phyloP scores from a whole-genome alignment of 2,888 invertebrate species.

The Dynastes hyllus region DNA sequence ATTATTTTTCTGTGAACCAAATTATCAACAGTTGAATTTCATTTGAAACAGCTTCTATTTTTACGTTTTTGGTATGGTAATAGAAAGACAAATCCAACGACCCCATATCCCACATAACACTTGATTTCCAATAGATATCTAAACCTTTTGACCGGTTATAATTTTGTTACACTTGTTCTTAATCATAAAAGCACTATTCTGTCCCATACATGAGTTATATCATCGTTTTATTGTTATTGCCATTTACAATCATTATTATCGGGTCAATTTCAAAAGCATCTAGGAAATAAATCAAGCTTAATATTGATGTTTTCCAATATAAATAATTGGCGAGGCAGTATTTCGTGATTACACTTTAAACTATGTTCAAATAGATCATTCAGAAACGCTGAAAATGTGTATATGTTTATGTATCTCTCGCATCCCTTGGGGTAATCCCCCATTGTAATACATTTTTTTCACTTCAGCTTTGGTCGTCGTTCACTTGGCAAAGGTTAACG shows the following conservation, averaged over 20 bases:
- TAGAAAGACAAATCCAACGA: too few relatives aligned
- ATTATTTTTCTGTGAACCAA: too few relatives aligned
- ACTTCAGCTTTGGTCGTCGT: constrained; percentile 21
- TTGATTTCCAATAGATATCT: too few relatives aligned
- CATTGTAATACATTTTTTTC: too few relatives aligned
- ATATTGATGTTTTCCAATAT: constrained; percentile 15
- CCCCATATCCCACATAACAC: too few relatives aligned
- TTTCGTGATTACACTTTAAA: constrained; percentile 23
- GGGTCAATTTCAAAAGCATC: constrained; percentile 18
- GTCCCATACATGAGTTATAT: neutral
- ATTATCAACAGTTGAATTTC: too few relatives aligned
- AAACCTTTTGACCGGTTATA: too few relatives aligned
- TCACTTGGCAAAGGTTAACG: constrained; percentile 41
- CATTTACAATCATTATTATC: neutral
- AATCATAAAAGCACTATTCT: neutral
- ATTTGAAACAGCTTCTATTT: too few relatives aligned
- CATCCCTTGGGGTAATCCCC: neutral
- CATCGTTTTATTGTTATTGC: constrained; percentile 5
- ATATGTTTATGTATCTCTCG: neutral
- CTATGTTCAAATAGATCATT: constrained; percentile 23
- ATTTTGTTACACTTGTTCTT: too few relatives aligned
- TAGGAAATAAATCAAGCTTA: constrained; percentile 1
- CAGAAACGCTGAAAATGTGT: neutral
- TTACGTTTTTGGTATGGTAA: too few relatives aligned
- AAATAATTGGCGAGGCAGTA: constrained; percentile 20